Base-by-base conservation (phyloP, 2,113 vertebrate species). In the Python bivittatus region DNA sequence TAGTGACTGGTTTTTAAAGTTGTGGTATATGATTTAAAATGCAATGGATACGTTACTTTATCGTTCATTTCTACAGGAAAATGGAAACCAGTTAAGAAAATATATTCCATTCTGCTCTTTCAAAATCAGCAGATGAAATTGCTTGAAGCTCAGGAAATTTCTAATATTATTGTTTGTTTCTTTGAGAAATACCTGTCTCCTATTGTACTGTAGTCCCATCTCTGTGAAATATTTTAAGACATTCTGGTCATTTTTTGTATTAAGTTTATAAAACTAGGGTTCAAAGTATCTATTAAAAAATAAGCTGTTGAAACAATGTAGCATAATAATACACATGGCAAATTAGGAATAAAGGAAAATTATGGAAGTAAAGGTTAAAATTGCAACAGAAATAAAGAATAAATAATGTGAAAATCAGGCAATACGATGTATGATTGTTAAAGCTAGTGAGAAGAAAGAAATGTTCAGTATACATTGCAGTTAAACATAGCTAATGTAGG, bases 1-100 rank as follows among this genome's bases (percentile, higher is more conserved):
- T 15, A 92, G 72, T 64, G 20, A 56, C 94, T 93, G 89, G 83
- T 92, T 93, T 95, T 92, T 84, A 54, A 61, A 95, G 84, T 44
- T 89, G 72, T 52, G 25, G 85, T 94, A 79, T 60, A 87, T 9
- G 20, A 2, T 57, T 13, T 54, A 27, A 91, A 44, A 42, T 9
- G 7, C 3, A 23, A 61, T 29, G 90, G 54, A 10, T 42, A 27
- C 64, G 29, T n/a, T 53, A 68, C 64, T 57, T 84, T 29, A 48
- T 44, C 25, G 56, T 54, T 9, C 25, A 22, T 38, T 86, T 91
- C 33, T 91, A 25, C n/a, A 56, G 42, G 52, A 68, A 42, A 84
- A 79, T 79, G 68, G 33, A 79, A 54, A 79, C 13, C 33, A 23
- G 0, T 20, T 57, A 79, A 84, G 38, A 90, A 44, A 44, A 23